Base-by-base conservation (phyloP, 2,113 vertebrate genomes). In the Leptocoma aspasia region DNA sequence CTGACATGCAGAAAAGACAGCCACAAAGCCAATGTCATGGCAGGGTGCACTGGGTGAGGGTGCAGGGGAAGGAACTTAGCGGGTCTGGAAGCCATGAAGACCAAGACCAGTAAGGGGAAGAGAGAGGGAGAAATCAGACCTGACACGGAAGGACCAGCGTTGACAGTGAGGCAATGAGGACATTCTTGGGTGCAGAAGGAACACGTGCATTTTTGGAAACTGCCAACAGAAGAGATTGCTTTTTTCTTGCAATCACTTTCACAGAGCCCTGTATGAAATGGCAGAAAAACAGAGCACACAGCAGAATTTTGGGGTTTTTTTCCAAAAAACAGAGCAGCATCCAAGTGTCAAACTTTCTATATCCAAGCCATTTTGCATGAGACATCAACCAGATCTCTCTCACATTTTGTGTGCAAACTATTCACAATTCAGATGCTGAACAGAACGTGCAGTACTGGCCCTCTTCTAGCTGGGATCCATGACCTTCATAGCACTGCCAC, bases 41-140 rank as follows among this genome's bases (percentile, higher is more conserved):
- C 66, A 90, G 45, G 19, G 57, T 47, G 33, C 70, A 88, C 15
- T 3, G 11, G 68, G 30, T 52, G 37, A 6, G 9, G 20, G 49
- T 33, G 33, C 22, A 61, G 50, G 8, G 66, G 49, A 93, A 90
- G 57, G 82, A 93, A 86, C 76, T 26, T 10, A n/a, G 35, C 0
- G 0, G n/a, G 16, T 41, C 60, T 73, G 60, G 20, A 80, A 70
- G 49, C 14, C 0, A 1, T 13, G 12, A 77, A 54, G 39, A 42
- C 14, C 0, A 3, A 63, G 75, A 88, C 22, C 39, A 82, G 27
- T 10, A 87, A 90, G 31, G 6, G 71, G 68, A 90, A 93, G 35
- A 86, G 20, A 86, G 23, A 42, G 7, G 24, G 12, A 82, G 54
- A 77, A 80, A 44, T 17, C 28, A 76, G 68, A 52, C 28, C 49